Evolutionary conservation across 2,797 vertebrate genomes (phyloP), one percentile per base, ranked within the genome.

Genomic region (Spinus olivaceus): DNA sequence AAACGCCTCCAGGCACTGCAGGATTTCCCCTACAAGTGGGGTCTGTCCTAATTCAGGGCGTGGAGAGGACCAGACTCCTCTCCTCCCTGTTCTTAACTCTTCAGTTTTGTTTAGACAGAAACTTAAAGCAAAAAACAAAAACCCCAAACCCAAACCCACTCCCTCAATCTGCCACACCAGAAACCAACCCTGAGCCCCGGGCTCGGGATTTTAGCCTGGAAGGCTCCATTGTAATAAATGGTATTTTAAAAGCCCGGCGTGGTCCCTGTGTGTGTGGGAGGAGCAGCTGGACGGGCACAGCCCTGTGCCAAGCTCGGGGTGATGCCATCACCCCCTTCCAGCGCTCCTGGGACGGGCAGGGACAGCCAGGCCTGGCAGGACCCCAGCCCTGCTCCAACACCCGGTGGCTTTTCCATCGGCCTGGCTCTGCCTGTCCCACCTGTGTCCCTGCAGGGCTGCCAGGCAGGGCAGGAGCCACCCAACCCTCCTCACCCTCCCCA

Each of bases 141-240:
- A 13, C 3, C 1, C 35, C 8, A 8, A 19, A 27, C 11, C 60
- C 66, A 42, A 18, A 14, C 51, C 13, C 41, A 20, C 7, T 8
- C 16, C 33, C 30, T 13, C 15, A 28, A 24, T 41, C 27, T 63
- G 77, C 73, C 85, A 61, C 79, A 27, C 25, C 88, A 90, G 86
- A 90, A 95, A 70, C 78, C 88, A 79, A 72, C 39, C 86, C 96
- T 49, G 16, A 70, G 79, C 88, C 51, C 56, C 10, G 0, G 23
- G 77, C 84, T 94, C 65, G 96, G 95, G 83, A 53, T 95, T 96
- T 86, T 49, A 95, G 89, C 88, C 93, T 69, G 72, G 74, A 82
- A 89, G 95, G 89, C 92, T 96, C 95, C 74, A 10, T 90, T 94
- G 96, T 95, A 97, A 97, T 97, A 97, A 97, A 97, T 64, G 93